phyloP scores from a whole-genome alignment of 1,140 invertebrate genomes.

The Aphaenogaster floridana region DNA sequence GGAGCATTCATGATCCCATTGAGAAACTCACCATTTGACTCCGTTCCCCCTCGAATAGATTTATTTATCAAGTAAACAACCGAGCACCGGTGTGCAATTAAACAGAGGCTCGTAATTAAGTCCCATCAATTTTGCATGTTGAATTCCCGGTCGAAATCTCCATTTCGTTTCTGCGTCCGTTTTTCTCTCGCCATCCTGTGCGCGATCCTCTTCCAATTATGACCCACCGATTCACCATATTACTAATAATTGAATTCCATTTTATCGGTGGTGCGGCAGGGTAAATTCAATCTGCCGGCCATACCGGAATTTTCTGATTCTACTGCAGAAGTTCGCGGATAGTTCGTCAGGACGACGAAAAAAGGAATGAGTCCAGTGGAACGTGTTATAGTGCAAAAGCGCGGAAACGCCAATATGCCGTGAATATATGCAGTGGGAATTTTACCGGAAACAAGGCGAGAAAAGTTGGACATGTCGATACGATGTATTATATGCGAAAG shows the following conservation, averaged over 20 bases:
- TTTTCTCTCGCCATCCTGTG: conserved; percentile 5
- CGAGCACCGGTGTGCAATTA: conserved; percentile 51
- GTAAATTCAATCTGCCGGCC: conserved; percentile 76
- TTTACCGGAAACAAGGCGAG: conserved; percentile 26
- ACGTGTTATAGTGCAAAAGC: conserved; percentile 40
- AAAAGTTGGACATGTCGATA: conserved; percentile 18
- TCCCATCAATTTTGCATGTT: conserved; percentile 69
- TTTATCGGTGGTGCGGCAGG: conserved; percentile 67
- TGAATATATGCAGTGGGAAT: conserved; percentile 30
- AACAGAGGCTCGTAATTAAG: conserved; percentile 66
- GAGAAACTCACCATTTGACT: conserved; percentile 29
- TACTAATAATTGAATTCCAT: conserved; percentile 78
- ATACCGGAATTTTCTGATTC: conserved; percentile 63
- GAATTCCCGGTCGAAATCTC: conserved; percentile 58
- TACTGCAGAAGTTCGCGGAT: conserved; percentile 53
- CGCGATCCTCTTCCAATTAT: conserved; percentile 67
- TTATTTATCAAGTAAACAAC: conserved; percentile 56
- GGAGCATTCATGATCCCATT: conserved; percentile 35
- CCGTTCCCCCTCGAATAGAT: background rate
- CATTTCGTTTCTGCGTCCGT: conserved; percentile 31
- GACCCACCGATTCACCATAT: conserved; percentile 61
- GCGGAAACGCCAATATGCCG: conserved; percentile 28
- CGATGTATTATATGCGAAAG: conserved; percentile 11
- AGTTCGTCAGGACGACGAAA: conserved; percentile 16
- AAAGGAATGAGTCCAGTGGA: conserved; percentile 36